Conservation (phyloP, 2,888 invertebrate species). For the Teleiodes luculella region DNA sequence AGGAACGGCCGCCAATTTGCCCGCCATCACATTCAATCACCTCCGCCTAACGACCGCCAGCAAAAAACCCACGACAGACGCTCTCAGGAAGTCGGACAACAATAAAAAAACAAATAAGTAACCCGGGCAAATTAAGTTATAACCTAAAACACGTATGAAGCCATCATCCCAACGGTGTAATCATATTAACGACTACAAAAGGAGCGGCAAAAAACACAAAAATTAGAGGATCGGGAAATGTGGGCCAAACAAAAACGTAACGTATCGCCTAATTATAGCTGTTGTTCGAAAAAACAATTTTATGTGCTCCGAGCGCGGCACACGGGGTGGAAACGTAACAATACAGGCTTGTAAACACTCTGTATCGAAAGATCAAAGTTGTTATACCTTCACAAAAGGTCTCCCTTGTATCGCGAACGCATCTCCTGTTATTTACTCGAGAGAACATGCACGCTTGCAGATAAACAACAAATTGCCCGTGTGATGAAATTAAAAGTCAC, state of each 20-base stretch:
- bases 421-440: neutral
- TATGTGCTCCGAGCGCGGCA: constrained; percentile 58
- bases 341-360: neutral
- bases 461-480: constrained; percentile 10
- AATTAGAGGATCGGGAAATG: constrained; percentile 79
- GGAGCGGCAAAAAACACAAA: constrained; percentile 75
- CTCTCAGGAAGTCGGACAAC: constrained; percentile 74
- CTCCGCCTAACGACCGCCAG: constrained; percentile 66
- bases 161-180: constrained; percentile 78
- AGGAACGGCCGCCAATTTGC: constrained; percentile 52
- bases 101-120: constrained; percentile 76
- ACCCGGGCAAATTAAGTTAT: constrained; percentile 77
- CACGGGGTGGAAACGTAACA: constrained; percentile 40
- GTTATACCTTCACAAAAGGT: constrained; percentile 5
- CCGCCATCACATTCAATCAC: constrained; percentile 75
- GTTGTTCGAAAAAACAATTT: constrained; percentile 77
- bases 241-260: constrained; percentile 79
- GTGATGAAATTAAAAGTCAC: constrained; percentile 15
- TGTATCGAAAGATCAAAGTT: constrained; percentile 3
- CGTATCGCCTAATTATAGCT: constrained; percentile 78
- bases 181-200: constrained; percentile 80
- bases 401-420: neutral
- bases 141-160: constrained; percentile 79
- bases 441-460: constrained; percentile 2
- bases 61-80: constrained; percentile 70